A percentile compares a stretch with the other conserved stretches of the same genome.
phyloP scores from a whole-genome alignment of 2,888 invertebrate species.

The Nycteola revayana region DNA sequence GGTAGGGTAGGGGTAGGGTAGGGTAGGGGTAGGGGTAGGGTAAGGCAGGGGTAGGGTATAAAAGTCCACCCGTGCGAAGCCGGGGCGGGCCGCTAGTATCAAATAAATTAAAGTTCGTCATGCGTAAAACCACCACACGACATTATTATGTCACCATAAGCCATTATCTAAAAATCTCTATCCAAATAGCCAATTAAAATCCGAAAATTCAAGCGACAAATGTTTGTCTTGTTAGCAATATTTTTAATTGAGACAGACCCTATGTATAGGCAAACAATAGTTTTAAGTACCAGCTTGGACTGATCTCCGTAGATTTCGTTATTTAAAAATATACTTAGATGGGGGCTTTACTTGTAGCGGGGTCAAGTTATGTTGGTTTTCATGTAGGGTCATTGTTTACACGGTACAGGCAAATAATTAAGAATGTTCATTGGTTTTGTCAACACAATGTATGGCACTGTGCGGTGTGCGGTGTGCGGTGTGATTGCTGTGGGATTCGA shows the following conservation, averaged over 20 bases:
- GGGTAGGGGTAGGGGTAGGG: no score
- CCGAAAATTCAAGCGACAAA: conserved; percentile 64
- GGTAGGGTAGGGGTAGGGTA: no score
- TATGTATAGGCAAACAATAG: conserved; percentile 66
- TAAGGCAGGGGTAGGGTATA: no score
- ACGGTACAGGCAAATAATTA: conserved; percentile 75
- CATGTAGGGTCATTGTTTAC: conserved; percentile 70
- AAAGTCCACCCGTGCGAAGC: no score
- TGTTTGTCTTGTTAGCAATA: conserved; percentile 77
- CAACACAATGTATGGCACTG: conserved; percentile 61
- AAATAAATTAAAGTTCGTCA: no score
- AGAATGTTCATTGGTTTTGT: conserved; percentile 80
- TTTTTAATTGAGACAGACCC: conserved; percentile 78
- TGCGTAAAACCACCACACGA: conserved; percentile 8
- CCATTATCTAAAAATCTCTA: conserved; percentile 57
- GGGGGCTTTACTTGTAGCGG: conserved; percentile 12
- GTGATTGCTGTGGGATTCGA: conserved; percentile 56
- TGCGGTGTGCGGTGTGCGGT: conserved; percentile 25
- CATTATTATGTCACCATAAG: conserved; percentile 29
- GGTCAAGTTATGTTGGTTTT: conserved; percentile 47
- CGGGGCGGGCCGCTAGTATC: no score
- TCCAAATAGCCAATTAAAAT: conserved; percentile 73
- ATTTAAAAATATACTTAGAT: conserved; percentile 7
- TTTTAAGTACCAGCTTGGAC: conserved; percentile 36
- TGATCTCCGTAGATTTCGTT: conserved; percentile 31